phyloP scores from a whole-genome alignment of 2,888 invertebrate species.

The Troilus luridus region DNA sequence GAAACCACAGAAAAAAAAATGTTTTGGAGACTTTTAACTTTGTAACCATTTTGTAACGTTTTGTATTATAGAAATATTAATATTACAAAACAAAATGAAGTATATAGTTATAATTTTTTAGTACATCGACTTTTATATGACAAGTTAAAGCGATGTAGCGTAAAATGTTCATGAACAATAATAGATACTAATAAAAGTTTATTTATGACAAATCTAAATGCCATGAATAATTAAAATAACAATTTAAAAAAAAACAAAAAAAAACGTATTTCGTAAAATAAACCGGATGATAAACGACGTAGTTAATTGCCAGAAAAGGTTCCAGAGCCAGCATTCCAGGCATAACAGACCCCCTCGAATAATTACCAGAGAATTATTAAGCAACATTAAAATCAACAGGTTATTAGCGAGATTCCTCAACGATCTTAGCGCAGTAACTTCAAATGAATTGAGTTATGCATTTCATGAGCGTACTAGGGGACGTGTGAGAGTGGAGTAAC shows the following conservation, averaged over 20 bases:
- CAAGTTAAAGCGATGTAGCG: too few species aligned
- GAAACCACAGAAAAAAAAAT: too few species aligned
- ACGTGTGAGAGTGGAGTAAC: not conserved
- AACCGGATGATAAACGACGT: not conserved
- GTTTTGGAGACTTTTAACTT: too few species aligned
- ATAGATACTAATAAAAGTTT: not conserved
- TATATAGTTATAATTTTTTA: too few species aligned
- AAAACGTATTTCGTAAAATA: constrained; percentile 19
- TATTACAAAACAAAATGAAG: too few species aligned
- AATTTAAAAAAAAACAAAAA: not conserved
- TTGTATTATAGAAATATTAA: too few species aligned
- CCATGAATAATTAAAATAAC: not conserved
- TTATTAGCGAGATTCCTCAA: not conserved
- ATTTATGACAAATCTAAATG: not conserved
- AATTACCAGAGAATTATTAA: not conserved
- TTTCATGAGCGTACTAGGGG: not conserved
- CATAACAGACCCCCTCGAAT: not conserved
- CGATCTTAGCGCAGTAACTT: not conserved
- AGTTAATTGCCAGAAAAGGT: not conserved
- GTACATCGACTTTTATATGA: too few species aligned
- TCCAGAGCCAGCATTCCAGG: not conserved
- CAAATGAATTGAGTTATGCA: not conserved
- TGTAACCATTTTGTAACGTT: too few species aligned
- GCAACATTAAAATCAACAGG: constrained; percentile 21
- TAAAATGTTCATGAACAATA: not conserved